phyloP scores from a whole-genome alignment of 2,888 invertebrate genomes.

The Chrysolina oricalcia region DNA sequence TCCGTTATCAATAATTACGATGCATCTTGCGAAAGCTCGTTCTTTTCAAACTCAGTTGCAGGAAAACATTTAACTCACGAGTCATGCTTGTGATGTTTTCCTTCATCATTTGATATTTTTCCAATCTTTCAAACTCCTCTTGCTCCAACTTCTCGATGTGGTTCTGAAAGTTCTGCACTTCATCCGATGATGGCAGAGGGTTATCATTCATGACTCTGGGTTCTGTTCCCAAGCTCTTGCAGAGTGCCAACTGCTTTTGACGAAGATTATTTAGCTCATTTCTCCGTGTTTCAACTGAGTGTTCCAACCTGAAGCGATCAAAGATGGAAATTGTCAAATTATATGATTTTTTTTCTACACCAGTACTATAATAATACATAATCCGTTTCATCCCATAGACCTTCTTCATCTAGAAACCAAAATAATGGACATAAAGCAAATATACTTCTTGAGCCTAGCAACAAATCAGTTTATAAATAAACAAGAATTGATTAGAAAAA shows the following conservation, averaged over 20 bases:
- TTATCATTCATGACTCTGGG: constrained; percentile 72
- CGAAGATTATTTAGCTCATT: constrained; percentile 72
- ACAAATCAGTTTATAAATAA: too few relatives aligned
- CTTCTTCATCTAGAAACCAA: too few relatives aligned
- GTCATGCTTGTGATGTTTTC: constrained; percentile 68
- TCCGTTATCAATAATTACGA: constrained; percentile 76
- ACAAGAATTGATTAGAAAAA: too few relatives aligned
- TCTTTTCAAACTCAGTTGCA: constrained; percentile 68
- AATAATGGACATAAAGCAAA: too few relatives aligned
- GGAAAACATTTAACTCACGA: constrained; percentile 68
- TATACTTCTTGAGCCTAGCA: too few relatives aligned
- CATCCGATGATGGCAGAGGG: constrained; percentile 77
- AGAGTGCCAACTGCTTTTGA: constrained; percentile 75
- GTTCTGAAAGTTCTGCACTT: constrained; percentile 75
- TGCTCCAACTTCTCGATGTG: constrained; percentile 77
- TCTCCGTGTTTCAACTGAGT: constrained; percentile 71
- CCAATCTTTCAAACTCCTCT: constrained; percentile 75
- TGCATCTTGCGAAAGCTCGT: constrained; percentile 69
- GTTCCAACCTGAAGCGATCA: constrained; percentile 69
- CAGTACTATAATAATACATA: too few relatives aligned
- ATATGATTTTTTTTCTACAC: too few relatives aligned
- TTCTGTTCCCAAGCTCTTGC: constrained; percentile 74
- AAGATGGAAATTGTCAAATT: neutral
- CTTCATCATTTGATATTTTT: constrained; percentile 67
- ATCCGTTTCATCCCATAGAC: too few relatives aligned